These are phyloP conservation scores for Tipula confusa DNA, from an alignment of 2,888 invertebrate genomes.

Conservation along the genomic window DNA sequence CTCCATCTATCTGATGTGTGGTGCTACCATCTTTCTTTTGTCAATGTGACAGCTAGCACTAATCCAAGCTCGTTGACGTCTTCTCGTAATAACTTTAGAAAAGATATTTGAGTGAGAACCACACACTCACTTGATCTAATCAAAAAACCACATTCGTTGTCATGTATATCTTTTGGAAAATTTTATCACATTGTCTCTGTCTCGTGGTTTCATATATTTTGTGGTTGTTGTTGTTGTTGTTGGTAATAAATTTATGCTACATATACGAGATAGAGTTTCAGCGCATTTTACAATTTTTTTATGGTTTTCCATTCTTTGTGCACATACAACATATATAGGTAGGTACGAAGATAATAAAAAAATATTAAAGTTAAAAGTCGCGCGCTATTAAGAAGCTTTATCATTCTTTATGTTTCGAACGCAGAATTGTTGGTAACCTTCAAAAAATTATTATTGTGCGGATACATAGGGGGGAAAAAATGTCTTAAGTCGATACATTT, in stretches of 20 bases:
- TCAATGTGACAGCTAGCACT: too few species aligned
- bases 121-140: background rate
- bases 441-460: background rate
- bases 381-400: background rate
- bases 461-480: background rate
- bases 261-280: background rate
- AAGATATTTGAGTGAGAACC: too few species aligned
- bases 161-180: background rate
- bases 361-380: background rate
- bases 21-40: too few species aligned
- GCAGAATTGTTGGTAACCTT: slow-evolving; percentile 4
- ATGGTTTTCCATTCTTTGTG: background rate
- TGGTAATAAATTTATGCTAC: too few species aligned
- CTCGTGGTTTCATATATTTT: background rate
- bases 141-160: background rate
- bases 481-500: too few species aligned
- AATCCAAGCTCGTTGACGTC: too few species aligned
- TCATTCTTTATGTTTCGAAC: background rate
- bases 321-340: too few species aligned
- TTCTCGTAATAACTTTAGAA: too few species aligned
- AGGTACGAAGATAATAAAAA: too few species aligned
- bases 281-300: background rate
- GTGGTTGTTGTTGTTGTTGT: too few species aligned
- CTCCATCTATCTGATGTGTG: too few species aligned
- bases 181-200: background rate